phyloP scores from a whole-genome alignment of 2,797 vertebrate species.

The Girardinus metallicus region DNA sequence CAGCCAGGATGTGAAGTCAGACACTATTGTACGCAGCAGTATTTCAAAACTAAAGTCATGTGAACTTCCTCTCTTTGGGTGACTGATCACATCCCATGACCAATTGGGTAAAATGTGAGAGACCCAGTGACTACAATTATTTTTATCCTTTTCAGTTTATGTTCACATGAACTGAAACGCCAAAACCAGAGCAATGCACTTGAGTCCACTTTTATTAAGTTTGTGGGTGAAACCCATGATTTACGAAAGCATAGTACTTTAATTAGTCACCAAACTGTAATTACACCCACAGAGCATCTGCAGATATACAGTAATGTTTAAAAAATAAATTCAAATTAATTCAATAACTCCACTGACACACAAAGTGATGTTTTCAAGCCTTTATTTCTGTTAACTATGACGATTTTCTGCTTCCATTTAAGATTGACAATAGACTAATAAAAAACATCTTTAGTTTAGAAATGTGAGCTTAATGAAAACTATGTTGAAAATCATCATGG shows the following conservation, averaged over 20 bases:
- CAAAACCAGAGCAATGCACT: neutral
- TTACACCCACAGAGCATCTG: neutral
- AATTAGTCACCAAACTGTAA: neutral
- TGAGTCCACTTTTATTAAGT: neutral
- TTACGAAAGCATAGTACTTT: neutral
- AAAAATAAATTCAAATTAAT: neutral
- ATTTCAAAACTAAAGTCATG: conserved; percentile 39
- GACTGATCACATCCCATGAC: conserved; percentile 33
- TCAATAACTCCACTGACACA: neutral
- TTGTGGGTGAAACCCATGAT: neutral
- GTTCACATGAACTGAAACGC: neutral
- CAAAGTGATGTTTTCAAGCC: neutral
- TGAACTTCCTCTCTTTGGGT: conserved; percentile 14
- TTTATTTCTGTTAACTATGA: neutral
- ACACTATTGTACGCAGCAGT: neutral
- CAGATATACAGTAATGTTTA: neutral
- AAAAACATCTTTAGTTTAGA: neutral
- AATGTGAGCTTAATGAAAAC: neutral
- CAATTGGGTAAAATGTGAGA: neutral
- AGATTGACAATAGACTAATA: neutral
- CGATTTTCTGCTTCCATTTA: neutral
- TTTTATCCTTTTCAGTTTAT: neutral
- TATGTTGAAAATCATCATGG: neutral
- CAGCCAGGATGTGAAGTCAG: neutral
- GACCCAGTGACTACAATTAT: conserved; percentile 1